These are phyloP conservation scores for Volucella inflata DNA, from an alignment of 2,888 invertebrate species.

Conservation along the genomic window DNA sequence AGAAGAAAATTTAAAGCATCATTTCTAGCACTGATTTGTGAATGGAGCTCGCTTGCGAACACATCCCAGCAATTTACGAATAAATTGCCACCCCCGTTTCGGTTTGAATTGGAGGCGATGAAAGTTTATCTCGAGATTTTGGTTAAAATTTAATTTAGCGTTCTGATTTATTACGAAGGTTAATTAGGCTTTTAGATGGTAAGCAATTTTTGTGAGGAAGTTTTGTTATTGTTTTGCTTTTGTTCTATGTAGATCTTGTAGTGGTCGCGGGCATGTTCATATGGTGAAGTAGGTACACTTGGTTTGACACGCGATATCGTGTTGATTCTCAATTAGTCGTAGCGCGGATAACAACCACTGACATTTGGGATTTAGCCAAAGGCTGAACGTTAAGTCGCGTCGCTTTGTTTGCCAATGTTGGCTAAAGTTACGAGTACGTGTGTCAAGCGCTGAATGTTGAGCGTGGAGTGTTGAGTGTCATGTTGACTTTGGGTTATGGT, in stretches of 20 bases:
- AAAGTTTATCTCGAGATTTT: slow-evolving; percentile 20
- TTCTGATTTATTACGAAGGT: slow-evolving; percentile 32
- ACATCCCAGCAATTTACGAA: neutral
- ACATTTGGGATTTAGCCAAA: slow-evolving; percentile 48
- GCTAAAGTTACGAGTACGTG: neutral
- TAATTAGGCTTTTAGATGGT: slow-evolving; percentile 29
- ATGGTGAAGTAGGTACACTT: slow-evolving; percentile 11
- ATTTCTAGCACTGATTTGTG: slow-evolving; percentile 8
- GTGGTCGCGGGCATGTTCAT: slow-evolving; percentile 5
- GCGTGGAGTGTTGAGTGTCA: slow-evolving; percentile 20
- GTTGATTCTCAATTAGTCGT: slow-evolving; percentile 49
- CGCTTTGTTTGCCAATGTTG: slow-evolving; percentile 7
- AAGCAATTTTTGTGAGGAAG: too few species aligned
- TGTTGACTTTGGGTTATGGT: slow-evolving; percentile 48
- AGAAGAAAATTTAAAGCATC: slow-evolving; percentile 17
- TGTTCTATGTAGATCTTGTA: slow-evolving; percentile 7
- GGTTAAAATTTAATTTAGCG: slow-evolving; percentile 25
- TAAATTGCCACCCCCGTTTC: neutral
- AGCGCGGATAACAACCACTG: slow-evolving; percentile 24
- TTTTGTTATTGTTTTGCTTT: too few species aligned
- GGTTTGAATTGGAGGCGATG: slow-evolving; percentile 1
- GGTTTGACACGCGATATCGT: slow-evolving; percentile 58
- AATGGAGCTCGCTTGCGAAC: slow-evolving; percentile 9
- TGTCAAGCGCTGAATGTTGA: slow-evolving; percentile 20
- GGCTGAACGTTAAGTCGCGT: neutral